Evolutionary conservation across 1,140 invertebrate genomes (phyloP).

Genomic region (Theocolax elegans): DNA sequence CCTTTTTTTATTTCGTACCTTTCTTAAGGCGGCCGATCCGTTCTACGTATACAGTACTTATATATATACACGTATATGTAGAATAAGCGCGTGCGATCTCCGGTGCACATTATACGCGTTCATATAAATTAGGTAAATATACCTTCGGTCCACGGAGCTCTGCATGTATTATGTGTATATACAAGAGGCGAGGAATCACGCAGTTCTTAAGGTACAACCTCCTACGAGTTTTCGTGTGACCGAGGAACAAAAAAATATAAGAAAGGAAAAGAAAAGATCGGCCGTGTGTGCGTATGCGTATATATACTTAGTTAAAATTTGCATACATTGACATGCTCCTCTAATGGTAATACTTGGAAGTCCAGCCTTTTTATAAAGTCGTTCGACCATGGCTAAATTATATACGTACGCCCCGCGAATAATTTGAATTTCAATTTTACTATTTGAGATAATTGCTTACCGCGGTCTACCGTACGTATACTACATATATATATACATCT

Average conservation of each 20-base stretch:
- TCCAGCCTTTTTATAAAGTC: not conserved
- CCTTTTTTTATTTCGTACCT: too few relatives aligned
- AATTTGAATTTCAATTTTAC: conserved; percentile 1
- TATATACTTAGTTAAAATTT: conserved; percentile 22
- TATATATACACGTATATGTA: not conserved
- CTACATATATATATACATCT: too few relatives aligned
- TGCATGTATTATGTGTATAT: conserved; percentile 22
- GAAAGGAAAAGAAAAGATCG: too few relatives aligned
- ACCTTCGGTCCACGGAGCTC: not conserved
- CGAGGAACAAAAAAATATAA: not conserved
- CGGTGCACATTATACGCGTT: not conserved
- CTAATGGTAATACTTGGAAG: conserved; percentile 10
- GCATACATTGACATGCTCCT: conserved; percentile 11
- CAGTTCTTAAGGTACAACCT: too few relatives aligned
- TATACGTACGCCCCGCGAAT: not conserved
- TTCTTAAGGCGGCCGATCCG: too few relatives aligned
- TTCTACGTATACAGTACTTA: too few relatives aligned
- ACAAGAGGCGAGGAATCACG: not conserved
- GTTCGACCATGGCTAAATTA: not conserved
- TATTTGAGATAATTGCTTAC: too few relatives aligned
- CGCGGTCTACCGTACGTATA: too few relatives aligned
- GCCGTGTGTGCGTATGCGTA: too few relatives aligned
- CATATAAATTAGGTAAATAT: conserved; percentile 31
- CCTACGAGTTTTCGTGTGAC: not conserved
- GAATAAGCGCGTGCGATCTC: not conserved